Evolutionary conservation across 2,888 invertebrate genomes (phyloP), one percentile per base, ranked within the genome.

Genomic region (Eurois occulta): DNA sequence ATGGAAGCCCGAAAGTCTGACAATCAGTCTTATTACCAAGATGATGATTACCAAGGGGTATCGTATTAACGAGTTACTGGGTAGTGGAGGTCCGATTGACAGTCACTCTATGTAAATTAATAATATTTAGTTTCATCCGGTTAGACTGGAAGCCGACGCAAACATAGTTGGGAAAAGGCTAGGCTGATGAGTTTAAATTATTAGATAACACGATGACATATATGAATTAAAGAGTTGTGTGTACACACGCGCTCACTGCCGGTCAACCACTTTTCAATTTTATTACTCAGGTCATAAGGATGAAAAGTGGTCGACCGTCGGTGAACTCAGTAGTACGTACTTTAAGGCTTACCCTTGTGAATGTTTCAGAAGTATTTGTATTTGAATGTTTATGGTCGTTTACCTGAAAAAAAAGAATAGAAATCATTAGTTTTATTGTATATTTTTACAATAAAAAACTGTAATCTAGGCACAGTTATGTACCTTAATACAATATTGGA

Each of bases 381-480:
- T 38, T 32, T 11, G 24, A 35, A 43, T 32, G 35, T 18, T 16
- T 52, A 2, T 24, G 16, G 41, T 2, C 21, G 16, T 11, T 74
- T 79, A 79, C 79, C 79, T 79, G 79, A 55, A 81, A 81, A 48
- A n/a, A 52, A 21, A 16, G 13, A 76, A 80, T 35, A 28, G 0
- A 35, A 0, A 16, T 28, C 5, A 35, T 78, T 66, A 80, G 41
- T 72, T 35, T 7, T 2, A 3, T 52, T 52, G 1, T 28, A 46
- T 52, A 1, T n/a, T 35, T n/a, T 52, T 10, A 16, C 24, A 35
- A 6, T 1, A 10, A 43, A 24, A 66, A 58, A 7, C 16, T 1
- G 1, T 18, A 1, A 46, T 28, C 18, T 46, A 18, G 43, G 43
- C 13, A 35, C 28, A 13, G 3, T 38, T 21, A 18, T 38, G 18